A percentile compares a stretch with the other conserved stretches of the same genome.
Evolutionary conservation across 2,888 invertebrate genomes (phyloP).

Genomic region (Hemithea aestivaria): DNA sequence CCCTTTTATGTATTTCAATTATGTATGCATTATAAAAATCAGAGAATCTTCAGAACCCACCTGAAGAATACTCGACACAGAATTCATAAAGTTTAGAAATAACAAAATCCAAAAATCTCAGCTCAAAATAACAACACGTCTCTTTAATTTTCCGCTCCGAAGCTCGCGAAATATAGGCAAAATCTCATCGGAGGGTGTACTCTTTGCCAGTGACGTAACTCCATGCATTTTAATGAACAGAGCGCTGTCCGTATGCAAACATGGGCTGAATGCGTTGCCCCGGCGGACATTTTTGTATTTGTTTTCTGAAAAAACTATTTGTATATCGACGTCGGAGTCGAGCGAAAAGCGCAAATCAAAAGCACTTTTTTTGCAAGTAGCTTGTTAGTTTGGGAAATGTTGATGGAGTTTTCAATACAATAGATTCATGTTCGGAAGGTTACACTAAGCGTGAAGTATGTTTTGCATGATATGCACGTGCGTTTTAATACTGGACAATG

Average conservation of each 20-base stretch:
- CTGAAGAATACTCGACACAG: too few species aligned
- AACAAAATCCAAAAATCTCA: not conserved
- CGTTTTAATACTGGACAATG: too few species aligned
- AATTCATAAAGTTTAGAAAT: too few species aligned
- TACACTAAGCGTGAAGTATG: too few species aligned
- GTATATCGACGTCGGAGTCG: slow-evolving; percentile 19
- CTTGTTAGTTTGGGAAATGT: too few species aligned
- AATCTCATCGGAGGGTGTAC: slow-evolving; percentile 6
- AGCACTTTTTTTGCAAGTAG: not conserved
- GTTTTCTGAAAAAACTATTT: slow-evolving; percentile 23
- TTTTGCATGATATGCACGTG: too few species aligned
- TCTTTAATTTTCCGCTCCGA: not conserved
- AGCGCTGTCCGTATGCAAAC: slow-evolving; percentile 37
- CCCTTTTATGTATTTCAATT: too few species aligned
- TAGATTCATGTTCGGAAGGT: too few species aligned
- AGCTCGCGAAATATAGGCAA: slow-evolving; percentile 18
- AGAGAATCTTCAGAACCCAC: too few species aligned
- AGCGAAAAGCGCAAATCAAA: slow-evolving; percentile 3
- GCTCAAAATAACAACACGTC: slow-evolving; percentile 10
- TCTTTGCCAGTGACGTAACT: slow-evolving; percentile 37
- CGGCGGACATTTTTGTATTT: slow-evolving; percentile 33
- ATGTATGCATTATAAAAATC: too few species aligned
- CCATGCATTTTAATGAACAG: slow-evolving; percentile 71
- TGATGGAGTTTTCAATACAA: too few species aligned
- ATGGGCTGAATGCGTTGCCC: slow-evolving; percentile 46